Conservation (phyloP, 2,113 vertebrate genomes). For the Nyctibius bracteatus region DNA sequence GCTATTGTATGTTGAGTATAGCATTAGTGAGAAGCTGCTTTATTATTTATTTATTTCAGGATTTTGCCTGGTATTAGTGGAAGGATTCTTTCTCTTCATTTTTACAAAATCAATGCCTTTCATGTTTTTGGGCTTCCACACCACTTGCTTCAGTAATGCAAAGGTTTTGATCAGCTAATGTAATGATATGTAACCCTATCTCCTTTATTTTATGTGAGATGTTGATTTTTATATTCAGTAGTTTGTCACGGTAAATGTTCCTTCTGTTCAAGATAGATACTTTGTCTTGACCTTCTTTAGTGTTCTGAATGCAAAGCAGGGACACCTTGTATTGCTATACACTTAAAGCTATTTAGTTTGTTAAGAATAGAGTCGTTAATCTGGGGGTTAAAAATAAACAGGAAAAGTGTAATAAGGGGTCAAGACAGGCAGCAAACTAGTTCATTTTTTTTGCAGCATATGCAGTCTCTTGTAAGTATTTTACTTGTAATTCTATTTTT, state of each 20-base stretch:
- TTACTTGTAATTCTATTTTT: neutral
- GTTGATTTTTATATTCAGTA: conserved; percentile 13
- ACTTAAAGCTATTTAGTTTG: neutral
- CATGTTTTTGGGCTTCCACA: neutral
- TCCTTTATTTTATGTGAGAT: neutral
- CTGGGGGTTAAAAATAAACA: neutral
- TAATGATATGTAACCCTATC: neutral
- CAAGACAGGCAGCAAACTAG: neutral
- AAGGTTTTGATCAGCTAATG: neutral
- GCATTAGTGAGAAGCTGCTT: neutral
- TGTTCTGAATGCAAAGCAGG: neutral
- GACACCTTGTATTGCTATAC: neutral
- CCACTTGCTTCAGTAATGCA: neutral
- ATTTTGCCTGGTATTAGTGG: neutral
- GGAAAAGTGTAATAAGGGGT: neutral
- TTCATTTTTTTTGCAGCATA: neutral
- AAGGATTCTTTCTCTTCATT: neutral
- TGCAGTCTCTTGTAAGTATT: neutral
- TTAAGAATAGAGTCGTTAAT: neutral
- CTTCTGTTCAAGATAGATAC: neutral
- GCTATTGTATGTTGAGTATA: conserved; percentile 24
- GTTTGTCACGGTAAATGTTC: neutral
- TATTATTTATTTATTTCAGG: neutral
- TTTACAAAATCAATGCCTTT: neutral
- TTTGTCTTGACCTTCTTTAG: neutral